These are phyloP conservation scores for Ligdia adustata DNA, from an alignment of 2,888 invertebrate species.

Conservation along the genomic window DNA sequence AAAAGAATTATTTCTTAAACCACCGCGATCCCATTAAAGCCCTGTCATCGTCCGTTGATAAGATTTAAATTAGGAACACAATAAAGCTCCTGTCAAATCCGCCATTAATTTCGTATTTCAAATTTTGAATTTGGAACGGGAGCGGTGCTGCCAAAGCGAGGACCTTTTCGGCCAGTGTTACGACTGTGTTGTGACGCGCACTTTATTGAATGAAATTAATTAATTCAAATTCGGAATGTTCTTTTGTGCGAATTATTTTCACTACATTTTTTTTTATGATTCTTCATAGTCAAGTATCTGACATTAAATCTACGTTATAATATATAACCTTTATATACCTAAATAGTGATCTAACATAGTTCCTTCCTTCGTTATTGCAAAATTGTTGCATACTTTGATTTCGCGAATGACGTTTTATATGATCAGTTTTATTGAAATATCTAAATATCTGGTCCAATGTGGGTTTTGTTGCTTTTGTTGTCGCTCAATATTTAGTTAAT, in stretches of 20 bases:
- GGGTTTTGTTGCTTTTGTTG: no score
- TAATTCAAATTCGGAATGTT: not conserved
- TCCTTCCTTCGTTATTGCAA: no score
- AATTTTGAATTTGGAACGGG: slow-evolving; percentile 81
- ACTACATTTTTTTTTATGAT: no score
- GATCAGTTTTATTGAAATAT: no score
- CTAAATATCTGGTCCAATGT: no score
- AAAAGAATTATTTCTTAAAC: slow-evolving; percentile 69
- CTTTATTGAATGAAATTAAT: slow-evolving; percentile 16
- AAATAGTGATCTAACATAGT: no score
- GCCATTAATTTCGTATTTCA: slow-evolving; percentile 80
- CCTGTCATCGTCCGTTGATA: slow-evolving; percentile 82
- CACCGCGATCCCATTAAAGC: slow-evolving; percentile 77
- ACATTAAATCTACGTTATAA: no score
- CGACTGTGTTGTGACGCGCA: slow-evolving; percentile 15
- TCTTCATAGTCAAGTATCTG: no score
- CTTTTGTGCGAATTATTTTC: not conserved
- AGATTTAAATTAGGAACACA: slow-evolving; percentile 82
- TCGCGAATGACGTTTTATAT: no score
- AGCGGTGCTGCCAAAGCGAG: slow-evolving; percentile 50
- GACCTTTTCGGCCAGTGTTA: slow-evolving; percentile 31
- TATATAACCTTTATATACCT: no score
- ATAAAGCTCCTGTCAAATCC: slow-evolving; percentile 83
- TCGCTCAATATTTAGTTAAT: no score
- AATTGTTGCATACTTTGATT: no score